phyloP scores from a whole-genome alignment of 2,113 vertebrate genomes.

The Eidolon helvum region DNA sequence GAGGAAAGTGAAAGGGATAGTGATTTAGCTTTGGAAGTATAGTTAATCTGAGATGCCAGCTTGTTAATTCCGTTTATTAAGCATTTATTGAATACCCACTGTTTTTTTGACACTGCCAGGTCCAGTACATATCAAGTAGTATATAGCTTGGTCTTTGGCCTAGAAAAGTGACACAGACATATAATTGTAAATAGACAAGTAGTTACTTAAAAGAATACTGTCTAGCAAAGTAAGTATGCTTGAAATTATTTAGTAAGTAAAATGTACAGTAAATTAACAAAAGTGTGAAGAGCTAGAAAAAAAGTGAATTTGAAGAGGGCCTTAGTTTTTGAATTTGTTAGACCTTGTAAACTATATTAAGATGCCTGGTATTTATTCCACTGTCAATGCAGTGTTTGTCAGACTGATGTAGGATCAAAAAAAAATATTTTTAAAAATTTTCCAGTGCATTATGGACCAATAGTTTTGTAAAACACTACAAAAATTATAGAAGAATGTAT shows the following conservation, averaged over 20 bases:
- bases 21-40: not conserved
- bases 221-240: not conserved
- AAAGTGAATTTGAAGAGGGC: not conserved
- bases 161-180: not conserved
- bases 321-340: not conserved
- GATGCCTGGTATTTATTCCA: not conserved
- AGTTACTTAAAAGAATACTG: not conserved
- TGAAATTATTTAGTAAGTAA: not conserved
- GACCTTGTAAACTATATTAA: not conserved
- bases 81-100: not conserved
- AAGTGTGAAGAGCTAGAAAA: not conserved
- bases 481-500: not conserved
- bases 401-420: not conserved
- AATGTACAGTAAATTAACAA: not conserved
- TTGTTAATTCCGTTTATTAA: not conserved
- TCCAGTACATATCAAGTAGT: not conserved
- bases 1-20: not conserved
- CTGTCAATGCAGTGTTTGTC: not conserved
- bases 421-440: not conserved
- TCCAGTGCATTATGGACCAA: not conserved
- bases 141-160: not conserved
- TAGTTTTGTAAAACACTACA: not conserved
- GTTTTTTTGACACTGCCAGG: not conserved
- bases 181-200: not conserved
- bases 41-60: not conserved